Evolutionary conservation across 2,888 invertebrate species (phyloP).

Genomic region (Caprella mutica): DNA sequence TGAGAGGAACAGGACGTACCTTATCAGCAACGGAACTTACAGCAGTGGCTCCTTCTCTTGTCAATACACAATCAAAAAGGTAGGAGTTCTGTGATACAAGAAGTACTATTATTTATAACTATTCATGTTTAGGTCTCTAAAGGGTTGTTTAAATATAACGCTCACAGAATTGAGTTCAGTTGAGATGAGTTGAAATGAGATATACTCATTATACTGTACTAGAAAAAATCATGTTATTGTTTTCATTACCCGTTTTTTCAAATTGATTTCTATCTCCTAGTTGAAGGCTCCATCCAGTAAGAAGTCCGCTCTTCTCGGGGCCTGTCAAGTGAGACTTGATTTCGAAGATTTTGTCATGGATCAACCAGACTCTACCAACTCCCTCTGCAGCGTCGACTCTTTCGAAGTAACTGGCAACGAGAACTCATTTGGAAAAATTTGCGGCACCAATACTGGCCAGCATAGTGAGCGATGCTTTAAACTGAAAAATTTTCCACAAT

Average conservation of each 20-base stretch:
- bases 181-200: too few relatives aligned
- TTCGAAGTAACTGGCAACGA: slow-evolving; percentile 6
- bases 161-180: too few relatives aligned
- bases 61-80: neutral
- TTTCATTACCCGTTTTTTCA: too few relatives aligned
- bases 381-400: neutral
- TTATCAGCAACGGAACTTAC: slow-evolving; percentile 5
- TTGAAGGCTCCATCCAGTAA: too few relatives aligned
- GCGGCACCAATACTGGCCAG: neutral
- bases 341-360: neutral
- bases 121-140: too few relatives aligned
- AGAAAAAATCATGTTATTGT: too few relatives aligned
- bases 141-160: too few relatives aligned
- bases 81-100: too few relatives aligned
- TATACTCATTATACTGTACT: too few relatives aligned
- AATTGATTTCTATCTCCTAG: too few relatives aligned
- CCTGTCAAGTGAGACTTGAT: slow-evolving; percentile 5
- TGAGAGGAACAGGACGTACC: neutral
- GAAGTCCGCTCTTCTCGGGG: neutral
- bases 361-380: neutral
- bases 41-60: neutral
- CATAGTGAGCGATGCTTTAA: neutral
- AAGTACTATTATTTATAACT: too few relatives aligned
- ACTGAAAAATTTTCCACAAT: too few relatives aligned
- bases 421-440: slow-evolving; percentile 8